Evolutionary conservation across 2,888 invertebrate genomes (phyloP).

Genomic region (Xylota segnis): DNA sequence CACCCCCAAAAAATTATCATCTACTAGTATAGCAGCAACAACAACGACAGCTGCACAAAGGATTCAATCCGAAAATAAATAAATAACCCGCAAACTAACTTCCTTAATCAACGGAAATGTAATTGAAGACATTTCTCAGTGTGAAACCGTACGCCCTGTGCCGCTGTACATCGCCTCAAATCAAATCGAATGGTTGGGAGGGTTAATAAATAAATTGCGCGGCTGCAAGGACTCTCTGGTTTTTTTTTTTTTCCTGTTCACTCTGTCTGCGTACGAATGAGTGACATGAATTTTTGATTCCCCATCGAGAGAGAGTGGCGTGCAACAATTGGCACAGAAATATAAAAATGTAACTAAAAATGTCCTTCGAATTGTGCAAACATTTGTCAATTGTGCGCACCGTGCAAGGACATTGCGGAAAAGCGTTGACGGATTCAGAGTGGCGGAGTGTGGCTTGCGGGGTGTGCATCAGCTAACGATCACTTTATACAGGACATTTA

Average conservation of each 20-base stretch:
- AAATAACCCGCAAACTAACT: constrained; percentile 76
- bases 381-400: constrained; percentile 45
- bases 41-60: constrained; percentile 68
- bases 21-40: constrained; percentile 1
- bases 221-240: constrained; percentile 60
- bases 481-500: constrained; percentile 59
- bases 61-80: constrained; percentile 76
- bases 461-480: constrained; percentile 30
- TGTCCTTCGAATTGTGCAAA: constrained; percentile 61
- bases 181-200: constrained; percentile 31
- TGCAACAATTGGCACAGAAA: constrained; percentile 60
- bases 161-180: constrained; percentile 2
- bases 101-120: constrained; percentile 76
- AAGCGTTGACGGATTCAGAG: too few species aligned
- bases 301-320: constrained; percentile 50
- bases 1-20: too few species aligned
- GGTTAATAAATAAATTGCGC: constrained; percentile 61
- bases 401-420: constrained; percentile 11
- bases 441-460: neutral
- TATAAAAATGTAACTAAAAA: constrained; percentile 67
- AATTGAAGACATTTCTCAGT: constrained; percentile 77
- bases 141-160: constrained; percentile 63
- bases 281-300: constrained; percentile 70
- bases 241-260: neutral
- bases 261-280: constrained; percentile 23